These are phyloP conservation scores for Salvator merianae DNA, from an alignment of 2,113 vertebrate species.

Conservation along the genomic window DNA sequence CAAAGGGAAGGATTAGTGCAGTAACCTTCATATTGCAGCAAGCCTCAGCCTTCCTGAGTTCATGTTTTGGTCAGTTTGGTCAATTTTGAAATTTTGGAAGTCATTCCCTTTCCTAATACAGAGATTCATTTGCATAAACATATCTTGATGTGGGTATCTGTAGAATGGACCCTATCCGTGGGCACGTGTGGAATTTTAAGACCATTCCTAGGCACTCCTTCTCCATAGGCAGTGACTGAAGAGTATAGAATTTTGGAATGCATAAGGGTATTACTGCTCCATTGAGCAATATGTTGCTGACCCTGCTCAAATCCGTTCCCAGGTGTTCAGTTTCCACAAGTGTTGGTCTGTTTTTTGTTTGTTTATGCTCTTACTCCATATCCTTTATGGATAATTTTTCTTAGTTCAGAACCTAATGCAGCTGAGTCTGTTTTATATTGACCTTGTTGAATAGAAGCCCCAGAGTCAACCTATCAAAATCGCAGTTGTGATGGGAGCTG, in stretches of 20 bases:
- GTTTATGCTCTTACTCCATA: not conserved
- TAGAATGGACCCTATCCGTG: too few species aligned
- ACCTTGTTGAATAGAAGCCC: not conserved
- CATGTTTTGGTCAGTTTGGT: too few species aligned
- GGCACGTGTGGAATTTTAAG: too few species aligned
- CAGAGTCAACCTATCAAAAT: accelerated
- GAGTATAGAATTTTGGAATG: not conserved
- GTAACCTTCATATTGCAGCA: too few species aligned
- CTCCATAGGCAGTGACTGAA: too few species aligned
- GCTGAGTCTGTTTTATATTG: not conserved
- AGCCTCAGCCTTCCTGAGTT: too few species aligned
- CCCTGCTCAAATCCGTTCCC: not conserved
- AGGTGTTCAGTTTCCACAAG: not conserved
- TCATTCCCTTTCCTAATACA: too few species aligned
- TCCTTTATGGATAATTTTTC: not conserved
- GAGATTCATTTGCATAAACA: too few species aligned
- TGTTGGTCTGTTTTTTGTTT: not conserved
- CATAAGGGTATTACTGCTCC: not conserved
- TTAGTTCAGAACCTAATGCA: not conserved
- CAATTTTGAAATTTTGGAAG: too few species aligned
- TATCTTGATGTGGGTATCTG: too few species aligned
- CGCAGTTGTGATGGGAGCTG: not conserved
- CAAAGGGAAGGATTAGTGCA: too few species aligned
- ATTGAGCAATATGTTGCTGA: not conserved
- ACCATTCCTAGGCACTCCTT: too few species aligned